A percentile compares a stretch with the other conserved stretches of the same genome.
Evolutionary conservation across 2,888 invertebrate genomes (phyloP).

Genomic region (Xestia sexstrigata): DNA sequence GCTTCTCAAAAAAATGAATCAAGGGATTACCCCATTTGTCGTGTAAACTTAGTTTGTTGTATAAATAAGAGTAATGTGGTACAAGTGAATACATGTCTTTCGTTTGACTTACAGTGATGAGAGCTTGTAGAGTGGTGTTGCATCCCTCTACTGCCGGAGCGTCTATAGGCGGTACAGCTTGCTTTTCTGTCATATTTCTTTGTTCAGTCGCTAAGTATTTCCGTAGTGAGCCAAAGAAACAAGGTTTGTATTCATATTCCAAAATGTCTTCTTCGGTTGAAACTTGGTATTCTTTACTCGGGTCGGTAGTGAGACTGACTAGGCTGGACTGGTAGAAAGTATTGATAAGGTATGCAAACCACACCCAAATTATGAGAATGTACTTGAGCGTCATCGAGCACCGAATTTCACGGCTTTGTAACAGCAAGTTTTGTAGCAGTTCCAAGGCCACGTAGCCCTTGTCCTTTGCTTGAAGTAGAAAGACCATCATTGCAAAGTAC

Average conservation of each 20-base stretch:
- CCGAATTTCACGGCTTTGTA: constrained; percentile 65
- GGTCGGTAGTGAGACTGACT: constrained; percentile 73
- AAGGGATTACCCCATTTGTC: constrained; percentile 57
- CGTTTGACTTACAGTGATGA: constrained; percentile 41
- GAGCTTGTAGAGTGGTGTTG: constrained; percentile 22
- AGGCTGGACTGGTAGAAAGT: constrained; percentile 74
- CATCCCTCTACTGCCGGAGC: constrained; percentile 45
- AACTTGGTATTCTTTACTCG: constrained; percentile 73
- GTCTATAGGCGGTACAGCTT: not conserved
- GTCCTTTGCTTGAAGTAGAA: constrained; percentile 63
- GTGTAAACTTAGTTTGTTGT: constrained; percentile 42
- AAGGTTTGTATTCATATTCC: constrained; percentile 71
- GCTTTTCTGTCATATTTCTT: not conserved
- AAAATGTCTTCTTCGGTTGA: constrained; percentile 69
- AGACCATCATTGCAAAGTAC: constrained; percentile 66
- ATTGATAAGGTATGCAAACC: constrained; percentile 75
- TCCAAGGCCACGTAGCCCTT: constrained; percentile 66
- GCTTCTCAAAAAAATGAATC: constrained; percentile 53
- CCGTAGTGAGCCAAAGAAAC: constrained; percentile 71
- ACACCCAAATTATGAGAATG: constrained; percentile 72
- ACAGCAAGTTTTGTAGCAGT: constrained; percentile 72
- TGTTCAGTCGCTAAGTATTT: constrained; percentile 47
- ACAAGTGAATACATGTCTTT: constrained; percentile 40
- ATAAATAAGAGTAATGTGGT: constrained; percentile 41
- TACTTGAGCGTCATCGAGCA: constrained; percentile 60